These are phyloP conservation scores for Drosophila nannoptera DNA, from an alignment of 1,140 invertebrate genomes.

Conservation along the genomic window DNA sequence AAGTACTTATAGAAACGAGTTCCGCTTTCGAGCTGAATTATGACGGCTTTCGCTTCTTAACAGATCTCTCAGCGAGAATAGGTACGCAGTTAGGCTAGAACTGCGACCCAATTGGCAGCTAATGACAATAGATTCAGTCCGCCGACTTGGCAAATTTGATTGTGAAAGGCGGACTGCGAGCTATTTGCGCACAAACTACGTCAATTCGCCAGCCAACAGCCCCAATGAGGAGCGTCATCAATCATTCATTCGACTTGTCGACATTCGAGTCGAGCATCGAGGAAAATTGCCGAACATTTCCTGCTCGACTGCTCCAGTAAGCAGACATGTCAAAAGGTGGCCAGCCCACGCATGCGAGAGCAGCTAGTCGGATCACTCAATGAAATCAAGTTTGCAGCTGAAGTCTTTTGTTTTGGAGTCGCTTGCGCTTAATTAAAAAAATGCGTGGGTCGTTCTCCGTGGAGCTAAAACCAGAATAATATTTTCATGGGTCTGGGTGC, in stretches of 20 bases:
- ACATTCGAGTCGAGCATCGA: constrained; percentile 10
- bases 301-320: constrained; percentile 63
- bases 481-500: constrained; percentile 35
- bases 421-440: constrained; percentile 47
- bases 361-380: not conserved
- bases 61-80: constrained; percentile 32
- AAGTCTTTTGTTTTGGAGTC: constrained; percentile 50
- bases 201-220: constrained; percentile 52
- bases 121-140: constrained; percentile 51
- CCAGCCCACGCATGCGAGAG: constrained; percentile 23
- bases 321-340: constrained; percentile 52
- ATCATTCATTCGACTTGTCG: constrained; percentile 54
- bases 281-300: constrained; percentile 57
- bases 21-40: constrained; percentile 11
- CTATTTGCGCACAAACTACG: constrained; percentile 54
- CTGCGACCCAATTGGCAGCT: constrained; percentile 46
- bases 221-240: constrained; percentile 51
- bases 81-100: constrained; percentile 28
- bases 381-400: constrained; percentile 49
- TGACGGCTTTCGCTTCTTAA: constrained; percentile 38
- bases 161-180: constrained; percentile 45
- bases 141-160: constrained; percentile 37
- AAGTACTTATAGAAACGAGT: constrained; percentile 9
- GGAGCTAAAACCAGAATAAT: constrained; percentile 2
- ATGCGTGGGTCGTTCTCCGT: not conserved